Evolutionary conservation across 2,113 vertebrate genomes (phyloP), one percentile per base, ranked within the genome.

Genomic region (Sceloporus undulatus): DNA sequence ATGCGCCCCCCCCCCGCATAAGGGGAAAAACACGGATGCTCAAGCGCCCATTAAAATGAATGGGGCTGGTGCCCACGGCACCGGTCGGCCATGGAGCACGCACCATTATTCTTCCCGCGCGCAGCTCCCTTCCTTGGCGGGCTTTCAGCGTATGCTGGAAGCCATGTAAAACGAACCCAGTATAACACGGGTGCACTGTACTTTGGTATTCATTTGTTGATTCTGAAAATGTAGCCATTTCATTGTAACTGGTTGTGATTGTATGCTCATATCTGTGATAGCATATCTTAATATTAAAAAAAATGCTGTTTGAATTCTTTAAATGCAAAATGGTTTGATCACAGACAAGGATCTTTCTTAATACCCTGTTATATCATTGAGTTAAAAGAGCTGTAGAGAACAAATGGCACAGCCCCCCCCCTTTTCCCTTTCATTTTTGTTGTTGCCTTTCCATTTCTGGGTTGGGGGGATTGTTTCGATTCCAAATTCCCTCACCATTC

Each of bases 381-480:
- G 5, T 29, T 40, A 85, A 68, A 21, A 27, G 4, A 80, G 54
- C 3, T 74, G 1, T 1, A 34, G 74, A n/a, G 59, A 84, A 52
- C 48, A 3, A 40, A 27, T 40, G 16, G 14, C 38, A 1, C 2
- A n/a, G n/a, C n/a, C n/a, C 40, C 92, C 79, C 5, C 27, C 90
- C 16, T 8, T 75, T 89, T 9, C 19, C 48, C 29, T 25, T 25
- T 16, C 56, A 52, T 16, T 4, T 40, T 86, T 74, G n/a, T n/a
- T 85, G 89, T 25, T 65, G 0, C 11, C 73, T 91, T 48, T 74
- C 29, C n/a, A 25, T 23, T 90, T 90, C 27, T 82, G 0, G 89
- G 82, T 42, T 52, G 89, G 48, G 48, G 42, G 42, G 42, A 65
- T 65, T 65, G 3, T 16, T 65, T 65, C 13, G 13, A 16, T 65